These are phyloP conservation scores for Chironomus striatipennis DNA, from an alignment of 1,140 invertebrate species.

Conservation along the genomic window DNA sequence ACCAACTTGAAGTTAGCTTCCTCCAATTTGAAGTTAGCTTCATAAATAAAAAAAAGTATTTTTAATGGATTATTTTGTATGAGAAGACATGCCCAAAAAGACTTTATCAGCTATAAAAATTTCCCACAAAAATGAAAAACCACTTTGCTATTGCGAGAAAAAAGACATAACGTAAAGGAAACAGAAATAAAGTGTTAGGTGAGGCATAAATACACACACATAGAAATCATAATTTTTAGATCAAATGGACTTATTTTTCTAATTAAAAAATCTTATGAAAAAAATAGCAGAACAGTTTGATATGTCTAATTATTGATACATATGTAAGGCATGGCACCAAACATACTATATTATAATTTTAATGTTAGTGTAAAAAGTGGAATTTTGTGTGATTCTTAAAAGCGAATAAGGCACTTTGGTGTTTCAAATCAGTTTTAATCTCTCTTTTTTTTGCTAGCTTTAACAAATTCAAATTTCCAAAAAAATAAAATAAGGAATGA, in stretches of 20 bases:
- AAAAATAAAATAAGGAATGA: too few species aligned
- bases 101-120: not conserved
- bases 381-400: not conserved
- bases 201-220: too few species aligned
- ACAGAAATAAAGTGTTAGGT: not conserved
- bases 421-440: not conserved
- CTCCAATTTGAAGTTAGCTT: too few species aligned
- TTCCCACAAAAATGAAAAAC: not conserved
- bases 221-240: too few species aligned
- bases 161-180: not conserved
- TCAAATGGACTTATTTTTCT: not conserved
- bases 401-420: conserved; percentile 23
- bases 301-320: not conserved
- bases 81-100: not conserved
- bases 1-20: too few species aligned
- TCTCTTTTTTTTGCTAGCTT: not conserved
- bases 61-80: too few species aligned
- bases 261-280: not conserved
- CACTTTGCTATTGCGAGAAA: too few species aligned
- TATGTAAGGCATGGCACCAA: not conserved
- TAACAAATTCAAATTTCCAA: conserved; percentile 17
- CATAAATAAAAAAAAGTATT: too few species aligned
- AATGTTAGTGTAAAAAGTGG: not conserved
- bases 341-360: not conserved
- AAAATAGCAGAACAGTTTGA: conserved; percentile 17